Conservation (phyloP, 2,888 invertebrate species). For the Leptopilina drosophilae region DNA sequence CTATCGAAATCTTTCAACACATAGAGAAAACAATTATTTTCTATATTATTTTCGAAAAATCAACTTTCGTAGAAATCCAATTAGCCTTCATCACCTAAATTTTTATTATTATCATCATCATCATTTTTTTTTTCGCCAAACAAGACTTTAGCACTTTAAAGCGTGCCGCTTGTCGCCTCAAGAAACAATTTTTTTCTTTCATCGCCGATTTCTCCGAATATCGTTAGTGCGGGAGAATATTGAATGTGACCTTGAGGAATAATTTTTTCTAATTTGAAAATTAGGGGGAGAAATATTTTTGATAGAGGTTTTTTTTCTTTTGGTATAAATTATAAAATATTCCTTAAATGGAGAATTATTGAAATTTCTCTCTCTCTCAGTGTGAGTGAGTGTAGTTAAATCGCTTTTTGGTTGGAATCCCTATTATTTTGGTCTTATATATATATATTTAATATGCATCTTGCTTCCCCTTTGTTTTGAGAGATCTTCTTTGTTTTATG, state of each 20-base stretch:
- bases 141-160: conserved; percentile 29
- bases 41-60: conserved; percentile 13
- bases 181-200: conserved; percentile 8
- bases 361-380: background rate
- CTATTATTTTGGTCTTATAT: conserved; percentile 24
- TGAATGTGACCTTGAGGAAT: conserved; percentile 11
- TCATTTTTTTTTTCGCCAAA: conserved; percentile 20
- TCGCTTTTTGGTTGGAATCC: background rate
- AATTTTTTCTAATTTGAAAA: background rate
- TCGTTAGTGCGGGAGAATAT: background rate
- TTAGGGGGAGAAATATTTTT: background rate
- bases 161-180: conserved; percentile 38
- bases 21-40: background rate
- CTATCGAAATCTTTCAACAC: conserved; percentile 1
- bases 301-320: background rate
- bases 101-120: too few relatives aligned
- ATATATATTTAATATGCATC: conserved; percentile 15
- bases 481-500: conserved; percentile 26
- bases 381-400: too few relatives aligned
- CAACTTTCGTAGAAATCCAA: conserved; percentile 41
- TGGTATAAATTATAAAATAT: too few relatives aligned
- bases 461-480: conserved; percentile 14
- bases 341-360: conserved; percentile 3
- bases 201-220: conserved; percentile 22
- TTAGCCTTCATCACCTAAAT: conserved; percentile 36